Conservation (phyloP, 2,113 vertebrate genomes). For the Solea senegalensis region DNA sequence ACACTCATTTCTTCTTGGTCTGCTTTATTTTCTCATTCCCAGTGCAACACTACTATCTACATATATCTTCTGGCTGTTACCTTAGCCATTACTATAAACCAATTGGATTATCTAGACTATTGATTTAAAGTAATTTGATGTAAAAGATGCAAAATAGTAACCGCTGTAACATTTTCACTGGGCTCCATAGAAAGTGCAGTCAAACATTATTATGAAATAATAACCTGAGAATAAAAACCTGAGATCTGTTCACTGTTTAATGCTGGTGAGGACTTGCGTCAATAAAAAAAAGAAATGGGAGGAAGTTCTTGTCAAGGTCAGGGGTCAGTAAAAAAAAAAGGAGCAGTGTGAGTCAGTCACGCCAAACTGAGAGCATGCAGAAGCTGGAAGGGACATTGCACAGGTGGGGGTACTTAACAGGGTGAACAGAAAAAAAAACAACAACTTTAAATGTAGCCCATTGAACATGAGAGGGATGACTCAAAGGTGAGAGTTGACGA, state of each 20-base stretch:
- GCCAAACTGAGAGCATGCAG: constrained; percentile 44
- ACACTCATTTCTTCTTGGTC: too few species aligned
- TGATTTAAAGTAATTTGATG: too few species aligned
- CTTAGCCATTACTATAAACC: too few species aligned
- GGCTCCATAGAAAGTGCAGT: too few species aligned
- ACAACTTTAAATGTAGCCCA: neutral
- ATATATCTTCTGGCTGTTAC: too few species aligned
- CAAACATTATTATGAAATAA: too few species aligned
- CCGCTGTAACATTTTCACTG: too few species aligned
- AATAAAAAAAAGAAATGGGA: neutral
- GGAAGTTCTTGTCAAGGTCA: constrained; percentile 17
- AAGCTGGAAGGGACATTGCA: constrained; percentile 19
- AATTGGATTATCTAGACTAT: too few species aligned
- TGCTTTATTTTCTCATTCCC: too few species aligned
- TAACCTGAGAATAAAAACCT: too few species aligned
- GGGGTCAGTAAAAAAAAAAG: constrained; percentile 8
- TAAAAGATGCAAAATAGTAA: too few species aligned
- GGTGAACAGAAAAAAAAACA: constrained; percentile 5
- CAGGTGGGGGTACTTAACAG: neutral
- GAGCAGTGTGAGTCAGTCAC: neutral
- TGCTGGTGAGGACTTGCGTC: neutral
- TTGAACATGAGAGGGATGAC: constrained; percentile 18
- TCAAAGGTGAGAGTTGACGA: neutral
- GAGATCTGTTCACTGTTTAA: neutral
- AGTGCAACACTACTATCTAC: too few species aligned